phyloP scores from a whole-genome alignment of 2,113 vertebrate species.

The Osmerus eperlanus region DNA sequence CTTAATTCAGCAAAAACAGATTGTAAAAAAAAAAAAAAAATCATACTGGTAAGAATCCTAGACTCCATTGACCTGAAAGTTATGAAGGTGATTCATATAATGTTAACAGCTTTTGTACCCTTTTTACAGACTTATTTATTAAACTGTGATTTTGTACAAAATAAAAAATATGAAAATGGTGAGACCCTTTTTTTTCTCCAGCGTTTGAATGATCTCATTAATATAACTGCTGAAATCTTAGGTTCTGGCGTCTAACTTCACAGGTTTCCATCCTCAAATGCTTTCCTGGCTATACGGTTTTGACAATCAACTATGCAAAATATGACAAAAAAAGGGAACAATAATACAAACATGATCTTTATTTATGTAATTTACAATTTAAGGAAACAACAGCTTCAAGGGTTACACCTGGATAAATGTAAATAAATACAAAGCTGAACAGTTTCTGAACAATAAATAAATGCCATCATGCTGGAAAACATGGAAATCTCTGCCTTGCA shows the following conservation, averaged over 20 bases:
- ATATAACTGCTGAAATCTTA: too few species aligned
- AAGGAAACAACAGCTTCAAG: constrained; percentile 55
- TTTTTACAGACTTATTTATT: constrained; percentile 83
- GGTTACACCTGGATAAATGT: constrained; percentile 57
- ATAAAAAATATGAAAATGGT: constrained; percentile 32
- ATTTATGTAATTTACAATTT: constrained; percentile 56
- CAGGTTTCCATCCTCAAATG: too few species aligned
- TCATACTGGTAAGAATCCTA: constrained; percentile 60
- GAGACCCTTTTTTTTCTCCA: not conserved
- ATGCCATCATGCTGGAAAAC: constrained; percentile 16
- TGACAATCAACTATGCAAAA: too few species aligned
- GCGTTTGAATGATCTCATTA: too few species aligned
- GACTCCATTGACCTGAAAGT: constrained; percentile 66
- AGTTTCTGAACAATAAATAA: constrained; percentile 41
- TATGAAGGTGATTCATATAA: constrained; percentile 72
- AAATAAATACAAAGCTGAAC: constrained; percentile 50
- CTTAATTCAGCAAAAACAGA: constrained; percentile 79
- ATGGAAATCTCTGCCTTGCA: constrained; percentile 28
- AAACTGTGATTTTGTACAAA: constrained; percentile 81
- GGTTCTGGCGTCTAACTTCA: too few species aligned
- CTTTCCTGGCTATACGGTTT: too few species aligned
- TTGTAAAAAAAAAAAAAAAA: constrained; percentile 62
- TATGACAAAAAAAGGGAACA: not conserved
- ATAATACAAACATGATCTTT: constrained; percentile 61
- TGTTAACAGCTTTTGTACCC: constrained; percentile 76